Base-by-base conservation (phyloP, 2,888 invertebrate genomes). In the Dyspetes luteomarginatus region DNA sequence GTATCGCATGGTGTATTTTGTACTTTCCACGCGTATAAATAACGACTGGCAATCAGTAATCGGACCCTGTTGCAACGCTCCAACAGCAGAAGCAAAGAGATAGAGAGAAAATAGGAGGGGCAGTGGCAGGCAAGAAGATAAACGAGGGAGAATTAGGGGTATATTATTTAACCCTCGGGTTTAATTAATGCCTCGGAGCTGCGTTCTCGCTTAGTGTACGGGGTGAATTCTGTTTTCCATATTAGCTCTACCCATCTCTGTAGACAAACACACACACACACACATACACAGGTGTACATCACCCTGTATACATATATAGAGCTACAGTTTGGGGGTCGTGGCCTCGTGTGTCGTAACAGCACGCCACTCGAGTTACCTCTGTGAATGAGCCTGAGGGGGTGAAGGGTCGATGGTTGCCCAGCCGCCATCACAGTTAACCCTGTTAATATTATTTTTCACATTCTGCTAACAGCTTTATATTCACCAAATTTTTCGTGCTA, bases 121-220 rank as follows among this genome's bases (percentile, higher is more conserved):
- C 62, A 62, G 72, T 36, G 62, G 55, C 30, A 67, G 73, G 58
- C 73, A 68, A 56, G 76, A 81, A 73, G 81, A 81, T 81, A 77
- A 77, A 81, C 62, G 81, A 81, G 76, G 64, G 81, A 64, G 85
- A 84, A 87, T 86, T 86, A 86, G 83, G 83, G 85, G 83, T 82
- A 83, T 86, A 86, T 86, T 84, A 85, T 85, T 86, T 83, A 84
- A 84, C 83, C 77, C 82, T 81, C 75, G 74, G 77, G 83, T 84
- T 86, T 86, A 87, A 87, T 87, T 86, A 86, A 87, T 85, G 84
- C 75, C 73, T 81, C 74, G 69, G 74, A 41, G 26, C 15, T 17
- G 12, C 67, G 15, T 17, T 48, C 48, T 3, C 5, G 48, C 48
- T 17, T 17, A 17, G 48, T 5, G 5, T 55, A 56, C 48, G 28